Conservation (phyloP, 2,113 vertebrate species). For the Corapipo altera region DNA sequence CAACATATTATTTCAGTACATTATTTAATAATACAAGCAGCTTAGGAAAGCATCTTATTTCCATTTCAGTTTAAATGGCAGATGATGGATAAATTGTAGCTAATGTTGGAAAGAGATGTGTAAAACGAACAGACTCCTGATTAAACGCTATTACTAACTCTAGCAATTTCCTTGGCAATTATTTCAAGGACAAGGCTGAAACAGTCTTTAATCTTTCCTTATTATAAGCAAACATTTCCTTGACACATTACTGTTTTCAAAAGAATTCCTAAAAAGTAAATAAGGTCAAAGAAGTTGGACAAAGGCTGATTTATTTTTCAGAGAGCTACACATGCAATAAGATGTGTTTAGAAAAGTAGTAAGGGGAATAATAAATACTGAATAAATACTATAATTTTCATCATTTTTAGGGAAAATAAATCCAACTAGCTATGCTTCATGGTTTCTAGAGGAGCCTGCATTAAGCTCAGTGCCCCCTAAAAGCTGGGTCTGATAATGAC, state of each 20-base stretch:
- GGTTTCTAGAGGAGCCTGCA: not conserved
- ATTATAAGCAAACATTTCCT: not conserved
- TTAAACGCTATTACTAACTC: not conserved
- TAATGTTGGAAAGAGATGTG: not conserved
- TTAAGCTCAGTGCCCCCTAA: not conserved
- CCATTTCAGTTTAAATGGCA: not conserved
- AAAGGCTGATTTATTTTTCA: not conserved
- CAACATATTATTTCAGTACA: not conserved
- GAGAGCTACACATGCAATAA: not conserved
- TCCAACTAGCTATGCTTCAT: not conserved
- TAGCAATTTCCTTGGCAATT: not conserved
- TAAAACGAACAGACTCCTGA: not conserved
- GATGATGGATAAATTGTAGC: constrained; percentile 34
- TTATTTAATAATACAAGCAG: not conserved
- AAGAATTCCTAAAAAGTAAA: constrained; percentile 1
- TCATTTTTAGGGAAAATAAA: not conserved
- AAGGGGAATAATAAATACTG: not conserved
- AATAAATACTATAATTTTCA: not conserved
- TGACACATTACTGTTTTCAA: not conserved
- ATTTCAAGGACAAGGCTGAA: constrained; percentile 22
- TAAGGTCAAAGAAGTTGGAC: not conserved
- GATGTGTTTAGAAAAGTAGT: not conserved
- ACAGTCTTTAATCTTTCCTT: not conserved
- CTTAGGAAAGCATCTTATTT: not conserved
- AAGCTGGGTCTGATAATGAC: not conserved